Evolutionary conservation across 37 sponge, comb jelly and placozoan genomes (phyloP).

Genomic region (Corticium candelabrum): DNA sequence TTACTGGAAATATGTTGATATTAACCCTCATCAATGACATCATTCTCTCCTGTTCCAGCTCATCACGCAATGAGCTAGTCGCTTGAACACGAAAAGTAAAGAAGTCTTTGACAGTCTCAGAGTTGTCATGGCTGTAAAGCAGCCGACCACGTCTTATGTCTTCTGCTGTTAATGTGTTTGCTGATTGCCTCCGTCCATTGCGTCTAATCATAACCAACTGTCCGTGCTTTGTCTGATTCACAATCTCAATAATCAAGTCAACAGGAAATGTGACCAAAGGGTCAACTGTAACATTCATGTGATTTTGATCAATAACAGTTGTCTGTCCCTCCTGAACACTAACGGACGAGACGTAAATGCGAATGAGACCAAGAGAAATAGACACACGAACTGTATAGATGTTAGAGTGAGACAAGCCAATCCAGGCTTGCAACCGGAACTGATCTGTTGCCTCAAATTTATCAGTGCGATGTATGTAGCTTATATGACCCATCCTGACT

Average conservation of each 20-base stretch:
- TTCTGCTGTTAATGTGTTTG: not conserved
- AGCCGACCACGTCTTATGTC: not conserved
- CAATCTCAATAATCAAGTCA: not conserved
- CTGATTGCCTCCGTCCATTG: no score
- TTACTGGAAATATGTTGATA: not conserved
- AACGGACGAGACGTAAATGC: no score
- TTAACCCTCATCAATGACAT: not conserved
- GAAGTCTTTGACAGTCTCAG: not conserved
- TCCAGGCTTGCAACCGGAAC: not conserved
- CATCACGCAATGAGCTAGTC: not conserved
- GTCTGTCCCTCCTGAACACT: not conserved
- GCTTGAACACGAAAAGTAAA: not conserved
- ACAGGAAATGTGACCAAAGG: not conserved
- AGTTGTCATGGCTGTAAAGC: not conserved
- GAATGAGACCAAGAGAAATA: not conserved
- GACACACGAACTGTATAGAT: not conserved
- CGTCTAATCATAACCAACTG: not conserved
- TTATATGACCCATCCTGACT: not conserved
- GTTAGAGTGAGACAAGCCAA: not conserved
- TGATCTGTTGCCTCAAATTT: not conserved
- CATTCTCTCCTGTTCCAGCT: not conserved
- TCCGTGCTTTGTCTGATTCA: not conserved
- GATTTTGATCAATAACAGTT: not conserved
- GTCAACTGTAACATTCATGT: not conserved
- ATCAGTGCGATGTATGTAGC: not conserved